These are phyloP conservation scores for Cydia splendana DNA, from an alignment of 1,140 invertebrate species.

Conservation along the genomic window DNA sequence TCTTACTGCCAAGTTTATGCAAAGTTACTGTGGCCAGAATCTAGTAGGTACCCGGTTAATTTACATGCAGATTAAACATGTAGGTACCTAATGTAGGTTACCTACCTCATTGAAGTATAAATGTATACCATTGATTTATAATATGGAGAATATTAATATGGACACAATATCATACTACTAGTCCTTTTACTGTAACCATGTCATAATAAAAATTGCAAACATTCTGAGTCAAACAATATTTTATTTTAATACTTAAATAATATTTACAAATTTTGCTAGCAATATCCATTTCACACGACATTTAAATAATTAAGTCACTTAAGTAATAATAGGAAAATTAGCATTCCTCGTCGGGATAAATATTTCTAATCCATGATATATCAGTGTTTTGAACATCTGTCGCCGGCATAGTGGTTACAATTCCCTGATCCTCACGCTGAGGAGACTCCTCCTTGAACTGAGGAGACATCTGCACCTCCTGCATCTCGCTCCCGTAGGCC, in stretches of 20 bases:
- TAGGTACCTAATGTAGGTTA: no score
- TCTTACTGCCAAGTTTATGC: no score
- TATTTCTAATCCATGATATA: constrained; percentile 56
- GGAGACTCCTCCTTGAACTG: neutral
- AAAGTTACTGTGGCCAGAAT: neutral
- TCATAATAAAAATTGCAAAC: no score
- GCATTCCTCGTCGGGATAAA: constrained; percentile 47
- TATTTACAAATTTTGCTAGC: neutral
- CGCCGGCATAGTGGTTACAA: neutral
- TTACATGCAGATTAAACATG: neutral
- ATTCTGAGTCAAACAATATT: no score
- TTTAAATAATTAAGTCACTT: neutral
- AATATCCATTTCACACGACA: neutral
- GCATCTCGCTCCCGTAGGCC: constrained; percentile 28
- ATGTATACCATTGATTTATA: no score
- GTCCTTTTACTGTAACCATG: no score
- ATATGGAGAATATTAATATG: no score
- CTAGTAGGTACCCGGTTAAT: neutral
- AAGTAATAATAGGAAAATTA: neutral
- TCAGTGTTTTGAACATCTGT: constrained; percentile 48
- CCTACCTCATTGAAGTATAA: no score
- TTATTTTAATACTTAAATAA: no score
- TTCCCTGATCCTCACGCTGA: neutral
- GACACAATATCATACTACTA: no score
- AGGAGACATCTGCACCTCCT: constrained; percentile 28